A percentile compares a stretch with the other conserved stretches of the same genome.
Evolutionary conservation across 2,797 vertebrate species (phyloP).

Genomic region (Cynodonichthys magdalenae): DNA sequence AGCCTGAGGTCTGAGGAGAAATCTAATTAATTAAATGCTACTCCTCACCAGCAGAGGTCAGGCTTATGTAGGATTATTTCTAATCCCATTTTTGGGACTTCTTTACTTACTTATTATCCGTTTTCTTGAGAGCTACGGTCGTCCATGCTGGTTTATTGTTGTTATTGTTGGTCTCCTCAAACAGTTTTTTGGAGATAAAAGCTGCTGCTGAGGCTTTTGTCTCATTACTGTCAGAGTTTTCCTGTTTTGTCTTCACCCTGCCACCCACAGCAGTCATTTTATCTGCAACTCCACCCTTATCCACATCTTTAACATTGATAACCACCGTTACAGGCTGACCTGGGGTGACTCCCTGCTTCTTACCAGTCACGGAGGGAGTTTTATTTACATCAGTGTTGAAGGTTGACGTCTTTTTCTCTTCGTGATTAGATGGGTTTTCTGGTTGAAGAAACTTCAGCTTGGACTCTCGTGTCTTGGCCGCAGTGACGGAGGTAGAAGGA

Average conservation of each 20-base stretch:
- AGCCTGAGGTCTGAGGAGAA: conserved; percentile 39
- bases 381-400: conserved; percentile 30
- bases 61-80: not conserved
- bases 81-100: not conserved
- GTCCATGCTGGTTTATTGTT: conserved; percentile 46
- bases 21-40: not conserved
- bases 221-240: conserved; percentile 17
- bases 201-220: conserved; percentile 56
- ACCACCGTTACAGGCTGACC: conserved; percentile 40
- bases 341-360: conserved; percentile 25
- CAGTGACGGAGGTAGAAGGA: conserved; percentile 42
- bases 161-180: conserved; percentile 66
- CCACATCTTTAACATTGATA: conserved; percentile 24
- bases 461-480: conserved; percentile 81
- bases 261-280: conserved; percentile 12
- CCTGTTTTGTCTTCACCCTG: conserved; percentile 14
- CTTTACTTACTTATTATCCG: conserved; percentile 52
- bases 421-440: fast-evolving
- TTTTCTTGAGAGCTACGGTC: conserved; percentile 41
- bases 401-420: conserved; percentile 31
- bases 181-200: conserved; percentile 78
- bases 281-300: not conserved
- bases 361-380: conserved; percentile 7
- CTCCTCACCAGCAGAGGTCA: conserved; percentile 41
- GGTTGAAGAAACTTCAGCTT: conserved; percentile 82